Percentiles rank a stretch among this genome's conserved stretches.
Evolutionary conservation across 53 echinoderm and acorn worm genomes (phyloP).

Genomic region (Zoroaster sp.): DNA sequence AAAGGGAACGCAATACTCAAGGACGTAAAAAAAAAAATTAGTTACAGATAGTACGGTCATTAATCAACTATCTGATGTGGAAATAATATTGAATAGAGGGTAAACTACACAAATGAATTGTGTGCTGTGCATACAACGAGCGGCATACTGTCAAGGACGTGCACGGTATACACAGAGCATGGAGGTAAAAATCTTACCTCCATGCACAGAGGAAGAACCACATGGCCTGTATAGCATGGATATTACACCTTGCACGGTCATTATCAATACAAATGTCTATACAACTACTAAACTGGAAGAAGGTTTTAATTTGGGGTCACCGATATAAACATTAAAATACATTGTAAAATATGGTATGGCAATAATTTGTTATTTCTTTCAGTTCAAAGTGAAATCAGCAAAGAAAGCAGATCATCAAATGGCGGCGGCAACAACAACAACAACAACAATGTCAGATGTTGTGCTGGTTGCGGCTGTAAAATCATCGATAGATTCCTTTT

Average conservation of each 20-base stretch:
- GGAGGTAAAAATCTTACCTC: too few species aligned
- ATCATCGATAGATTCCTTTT: slow-evolving; percentile 95
- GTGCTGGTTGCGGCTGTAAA: slow-evolving; percentile 96
- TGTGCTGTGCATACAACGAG: slow-evolving; percentile 21
- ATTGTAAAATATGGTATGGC: not conserved
- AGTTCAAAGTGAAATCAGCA: slow-evolving; percentile 56
- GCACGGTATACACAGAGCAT: not conserved
- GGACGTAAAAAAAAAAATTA: slow-evolving; percentile 39
- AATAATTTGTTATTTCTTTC: not conserved
- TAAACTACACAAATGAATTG: not conserved
- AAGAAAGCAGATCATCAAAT: slow-evolving; percentile 41
- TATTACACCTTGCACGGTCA: not conserved
- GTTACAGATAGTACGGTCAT: slow-evolving; percentile 51
- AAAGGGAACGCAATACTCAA: slow-evolving; percentile 34
- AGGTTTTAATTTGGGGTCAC: not conserved
- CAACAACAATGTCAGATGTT: slow-evolving; percentile 78
- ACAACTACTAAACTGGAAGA: not conserved
- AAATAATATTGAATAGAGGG: slow-evolving; percentile 28
- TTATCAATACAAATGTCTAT: not conserved
- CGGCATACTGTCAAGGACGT: not conserved
- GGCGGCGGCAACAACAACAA: slow-evolving; percentile 58
- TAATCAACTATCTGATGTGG: slow-evolving; percentile 50
- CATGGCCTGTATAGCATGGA: not conserved
- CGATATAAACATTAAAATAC: too few species aligned
- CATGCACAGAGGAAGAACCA: not conserved